Conservation (phyloP, 2,113 vertebrate genomes). For the Pogonocichla stellata region DNA sequence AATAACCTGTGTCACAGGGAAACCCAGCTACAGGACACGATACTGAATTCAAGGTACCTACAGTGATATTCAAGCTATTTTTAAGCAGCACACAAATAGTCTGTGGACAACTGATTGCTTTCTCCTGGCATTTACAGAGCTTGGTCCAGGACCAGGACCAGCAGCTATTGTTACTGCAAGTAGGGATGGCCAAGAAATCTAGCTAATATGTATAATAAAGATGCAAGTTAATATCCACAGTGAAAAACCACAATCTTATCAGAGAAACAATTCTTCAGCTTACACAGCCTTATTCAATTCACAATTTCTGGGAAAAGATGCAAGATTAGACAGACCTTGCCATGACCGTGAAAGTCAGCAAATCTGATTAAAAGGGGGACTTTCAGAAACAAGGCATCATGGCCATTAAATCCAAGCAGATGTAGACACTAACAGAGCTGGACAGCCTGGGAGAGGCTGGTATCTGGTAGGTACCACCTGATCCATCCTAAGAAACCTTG, state of each 20-base stretch:
- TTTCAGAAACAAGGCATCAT: not conserved
- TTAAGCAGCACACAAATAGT: not conserved
- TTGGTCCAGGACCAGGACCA: not conserved
- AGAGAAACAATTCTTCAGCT: slow-evolving; percentile 40
- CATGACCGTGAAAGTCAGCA: not conserved
- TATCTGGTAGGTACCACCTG: not conserved
- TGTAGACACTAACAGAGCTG: not conserved
- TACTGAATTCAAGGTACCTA: fast-evolving
- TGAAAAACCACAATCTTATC: slow-evolving; percentile 50
- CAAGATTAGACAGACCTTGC: slow-evolving; percentile 20
- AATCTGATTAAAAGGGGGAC: not conserved
- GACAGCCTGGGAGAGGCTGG: not conserved
- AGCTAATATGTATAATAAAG: slow-evolving; percentile 39
- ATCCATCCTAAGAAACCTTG: not conserved
- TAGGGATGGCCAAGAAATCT: not conserved
- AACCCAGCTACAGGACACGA: not conserved
- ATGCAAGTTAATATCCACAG: slow-evolving; percentile 21
- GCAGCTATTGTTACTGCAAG: not conserved
- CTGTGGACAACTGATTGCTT: not conserved
- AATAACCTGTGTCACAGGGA: not conserved
- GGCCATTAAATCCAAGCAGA: not conserved
- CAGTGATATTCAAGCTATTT: not conserved
- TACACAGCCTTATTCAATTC: slow-evolving; percentile 34
- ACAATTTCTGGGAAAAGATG: slow-evolving; percentile 28
- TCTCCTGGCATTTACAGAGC: not conserved